Conservation (phyloP, 2,888 invertebrate genomes). For the Andrena flavipes region DNA sequence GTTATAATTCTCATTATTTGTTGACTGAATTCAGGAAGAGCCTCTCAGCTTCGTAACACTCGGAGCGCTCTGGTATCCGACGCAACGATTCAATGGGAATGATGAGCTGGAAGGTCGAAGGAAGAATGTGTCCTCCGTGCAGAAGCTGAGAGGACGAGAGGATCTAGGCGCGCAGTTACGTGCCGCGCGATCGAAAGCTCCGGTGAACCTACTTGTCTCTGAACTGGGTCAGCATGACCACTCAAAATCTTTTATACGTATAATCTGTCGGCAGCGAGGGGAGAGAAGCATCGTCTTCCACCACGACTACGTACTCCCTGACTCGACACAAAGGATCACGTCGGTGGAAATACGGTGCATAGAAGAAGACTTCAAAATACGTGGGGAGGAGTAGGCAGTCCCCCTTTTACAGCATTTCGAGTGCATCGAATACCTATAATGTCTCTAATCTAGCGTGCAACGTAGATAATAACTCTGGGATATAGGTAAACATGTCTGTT, state of each 20-base stretch:
- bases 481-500: too few species aligned
- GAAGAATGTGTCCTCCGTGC: background rate
- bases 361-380: background rate
- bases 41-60: too few species aligned
- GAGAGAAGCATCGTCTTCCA: conserved; percentile 9
- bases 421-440: background rate
- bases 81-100: background rate
- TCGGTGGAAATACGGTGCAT: conserved; percentile 1
- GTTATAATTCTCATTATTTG: too few species aligned
- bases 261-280: conserved; percentile 28
- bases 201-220: conserved; percentile 48
- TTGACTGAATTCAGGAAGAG: too few species aligned
- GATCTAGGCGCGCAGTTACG: conserved; percentile 23
- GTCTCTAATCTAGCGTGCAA: too few species aligned
- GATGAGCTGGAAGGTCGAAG: background rate
- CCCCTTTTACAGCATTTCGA: background rate
- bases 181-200: conserved; percentile 42
- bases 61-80: too few species aligned
- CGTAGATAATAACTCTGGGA: too few species aligned
- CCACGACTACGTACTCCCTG: background rate
- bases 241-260: conserved; percentile 50
- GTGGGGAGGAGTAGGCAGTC: too few species aligned
- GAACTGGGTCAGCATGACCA: conserved; percentile 50
- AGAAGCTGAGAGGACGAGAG: conserved; percentile 5
- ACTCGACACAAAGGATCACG: conserved; percentile 28